Conservation (phyloP, 2,797 vertebrate species). For the Sciaenops ocellatus region DNA sequence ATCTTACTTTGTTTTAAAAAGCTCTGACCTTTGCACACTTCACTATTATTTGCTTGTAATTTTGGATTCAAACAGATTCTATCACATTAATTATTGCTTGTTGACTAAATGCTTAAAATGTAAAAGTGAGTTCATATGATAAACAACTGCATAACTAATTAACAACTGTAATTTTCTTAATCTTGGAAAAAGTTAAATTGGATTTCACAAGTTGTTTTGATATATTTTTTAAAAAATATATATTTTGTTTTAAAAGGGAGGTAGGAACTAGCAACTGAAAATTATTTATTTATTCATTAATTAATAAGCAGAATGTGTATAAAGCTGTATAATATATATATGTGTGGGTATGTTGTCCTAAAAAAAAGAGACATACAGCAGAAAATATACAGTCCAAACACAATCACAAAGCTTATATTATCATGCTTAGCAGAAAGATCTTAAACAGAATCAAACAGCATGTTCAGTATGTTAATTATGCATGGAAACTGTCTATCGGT, state of each 20-base stretch:
- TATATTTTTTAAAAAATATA: not conserved
- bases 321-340: too few relatives aligned
- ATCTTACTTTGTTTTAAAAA: not conserved
- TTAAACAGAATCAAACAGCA: conserved; percentile 31
- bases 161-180: not conserved
- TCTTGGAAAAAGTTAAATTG: not conserved
- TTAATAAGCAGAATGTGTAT: too few relatives aligned
- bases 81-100: not conserved
- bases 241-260: not conserved
- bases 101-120: conserved; percentile 1
- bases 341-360: too few relatives aligned
- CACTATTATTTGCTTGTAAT: not conserved
- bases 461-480: conserved; percentile 60
- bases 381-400: conserved; percentile 6
- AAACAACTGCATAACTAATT: not conserved
- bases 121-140: not conserved
- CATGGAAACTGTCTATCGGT: conserved; percentile 45
- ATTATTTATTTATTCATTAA: too few relatives aligned
- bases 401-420: not conserved
- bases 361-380: too few relatives aligned
- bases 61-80: not conserved
- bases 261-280: not conserved
- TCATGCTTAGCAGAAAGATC: conserved; percentile 4
- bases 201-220: not conserved
- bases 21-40: conserved; percentile 3